Evolutionary conservation across 2,797 vertebrate species (phyloP), one percentile per base, ranked within the genome.

Genomic region (Phrynocephalus guinanensis): DNA sequence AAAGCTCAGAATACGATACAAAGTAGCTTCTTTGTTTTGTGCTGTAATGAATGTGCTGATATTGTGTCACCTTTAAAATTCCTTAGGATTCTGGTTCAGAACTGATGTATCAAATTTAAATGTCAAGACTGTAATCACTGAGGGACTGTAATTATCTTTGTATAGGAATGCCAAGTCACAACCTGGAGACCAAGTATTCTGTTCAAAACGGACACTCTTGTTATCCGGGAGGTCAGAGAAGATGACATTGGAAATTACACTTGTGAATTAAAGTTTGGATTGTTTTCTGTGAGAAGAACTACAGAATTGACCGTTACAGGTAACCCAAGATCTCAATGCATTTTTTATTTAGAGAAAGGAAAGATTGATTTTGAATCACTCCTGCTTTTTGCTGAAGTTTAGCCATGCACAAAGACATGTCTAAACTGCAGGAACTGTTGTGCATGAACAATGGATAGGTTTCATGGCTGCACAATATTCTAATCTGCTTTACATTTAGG

Each of bases 161-260:
- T 90, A 86, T 93, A 99, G 99, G 99, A 99, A 96, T 99, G 99
- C 93, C 98, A 96, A 92, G 97, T 98, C 89, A 98, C 98, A 96
- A 97, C 97, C 2, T 99, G 99, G 98, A 97, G 98, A 84, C 95
- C 97, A 93, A 99, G 96, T 91, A 96, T 99, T 95, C 92, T 98
- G 87, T 98, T 98, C 95, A 98, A 97, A 95, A 97, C 96, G 95
- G 98, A 98, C 90, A 97, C 96, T 13, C 96, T 99, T 85, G 97
- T 98, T 24, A 98, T 99, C 96, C 97, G 97, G 94, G 98, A 99
- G 91, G 98, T 99, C 90, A 98, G 96, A 94, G 99, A 99, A 96
- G 98, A 99, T 90, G 99, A 99, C 95, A 99, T 99, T 96, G 99
- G 99, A 95, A 99, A 99, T 97, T 99, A 99, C 89, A 99, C 99